phyloP scores from a whole-genome alignment of 2,888 invertebrate genomes.

The Ferdinandea cuprea region DNA sequence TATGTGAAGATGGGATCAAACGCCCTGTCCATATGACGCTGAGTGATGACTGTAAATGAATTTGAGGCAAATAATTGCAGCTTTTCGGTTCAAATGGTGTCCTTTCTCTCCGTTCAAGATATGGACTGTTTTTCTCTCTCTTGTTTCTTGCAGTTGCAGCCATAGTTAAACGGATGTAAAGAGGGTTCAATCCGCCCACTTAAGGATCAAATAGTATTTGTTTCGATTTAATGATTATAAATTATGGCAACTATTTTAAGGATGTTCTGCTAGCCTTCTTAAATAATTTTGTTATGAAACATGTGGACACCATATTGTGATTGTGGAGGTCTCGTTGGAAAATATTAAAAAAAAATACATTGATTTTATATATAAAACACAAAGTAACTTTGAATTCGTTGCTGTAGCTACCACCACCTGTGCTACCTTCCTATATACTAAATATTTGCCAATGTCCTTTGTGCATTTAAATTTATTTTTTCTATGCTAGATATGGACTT shows the following conservation, averaged over 20 bases:
- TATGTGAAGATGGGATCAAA: constrained; percentile 70
- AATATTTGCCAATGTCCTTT: constrained; percentile 60
- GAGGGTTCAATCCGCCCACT: constrained; percentile 64
- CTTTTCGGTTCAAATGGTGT: constrained; percentile 67
- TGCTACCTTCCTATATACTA: no score
- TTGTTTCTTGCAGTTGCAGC: constrained; percentile 28
- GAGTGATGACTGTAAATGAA: constrained; percentile 74
- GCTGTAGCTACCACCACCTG: constrained; percentile 10
- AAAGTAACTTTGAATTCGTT: constrained; percentile 62
- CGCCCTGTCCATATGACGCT: constrained; percentile 74
- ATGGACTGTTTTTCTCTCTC: constrained; percentile 56
- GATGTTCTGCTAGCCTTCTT: constrained; percentile 47
- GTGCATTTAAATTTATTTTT: constrained; percentile 62
- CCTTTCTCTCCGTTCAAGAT: constrained; percentile 48
- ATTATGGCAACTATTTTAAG: constrained; percentile 64
- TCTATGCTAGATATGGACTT: constrained; percentile 21
- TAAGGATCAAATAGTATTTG: constrained; percentile 56
- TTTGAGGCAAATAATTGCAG: constrained; percentile 74
- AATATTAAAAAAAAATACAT: no score
- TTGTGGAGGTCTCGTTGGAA: no score
- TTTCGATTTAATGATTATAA: constrained; percentile 74
- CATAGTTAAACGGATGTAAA: constrained; percentile 45
- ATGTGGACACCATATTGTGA: constrained; percentile 62
- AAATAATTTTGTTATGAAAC: not conserved
- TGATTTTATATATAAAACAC: no score